Percentiles rank a stretch among this genome's conserved stretches.
These are phyloP conservation scores for Brassicogethes aeneus DNA, from an alignment of 2,888 invertebrate species.

Conservation along the genomic window DNA sequence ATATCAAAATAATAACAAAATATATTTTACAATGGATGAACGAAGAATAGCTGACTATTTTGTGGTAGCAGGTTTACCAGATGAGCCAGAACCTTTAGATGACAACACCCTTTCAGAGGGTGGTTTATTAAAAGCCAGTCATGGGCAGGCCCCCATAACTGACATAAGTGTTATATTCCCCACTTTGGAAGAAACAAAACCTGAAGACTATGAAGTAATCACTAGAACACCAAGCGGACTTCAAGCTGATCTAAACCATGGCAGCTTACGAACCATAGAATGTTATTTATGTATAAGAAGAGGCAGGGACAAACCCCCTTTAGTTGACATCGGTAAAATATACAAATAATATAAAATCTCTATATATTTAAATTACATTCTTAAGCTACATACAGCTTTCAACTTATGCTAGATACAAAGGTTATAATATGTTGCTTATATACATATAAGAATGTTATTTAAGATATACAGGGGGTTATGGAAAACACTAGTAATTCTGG, in stretches of 20 bases:
- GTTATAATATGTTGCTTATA: too few species aligned
- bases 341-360: not conserved
- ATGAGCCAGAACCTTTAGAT: constrained; percentile 66
- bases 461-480: too few species aligned
- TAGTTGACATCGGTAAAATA: constrained; percentile 92
- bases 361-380: not conserved
- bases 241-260: constrained; percentile 94
- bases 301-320: constrained; percentile 89
- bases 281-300: constrained; percentile 88
- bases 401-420: too few species aligned
- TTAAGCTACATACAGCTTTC: too few species aligned
- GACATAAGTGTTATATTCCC: constrained; percentile 92
- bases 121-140: constrained; percentile 71
- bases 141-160: constrained; percentile 86
- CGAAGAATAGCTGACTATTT: constrained; percentile 94
- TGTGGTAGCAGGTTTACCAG: constrained; percentile 92
- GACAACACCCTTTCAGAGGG: constrained; percentile 65
- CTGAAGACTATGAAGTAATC: constrained; percentile 63
- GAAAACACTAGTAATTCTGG: too few species aligned
- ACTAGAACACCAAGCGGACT: constrained; percentile 78
- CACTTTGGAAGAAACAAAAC: constrained; percentile 74
- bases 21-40: constrained; percentile 58
- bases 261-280: constrained; percentile 86
- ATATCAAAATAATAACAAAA: constrained; percentile 2
- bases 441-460: too few species aligned